Percentiles rank a stretch among this genome's conserved stretches.
Conservation (phyloP, 2,888 invertebrate genomes). For the Hyposoter didymator region DNA sequence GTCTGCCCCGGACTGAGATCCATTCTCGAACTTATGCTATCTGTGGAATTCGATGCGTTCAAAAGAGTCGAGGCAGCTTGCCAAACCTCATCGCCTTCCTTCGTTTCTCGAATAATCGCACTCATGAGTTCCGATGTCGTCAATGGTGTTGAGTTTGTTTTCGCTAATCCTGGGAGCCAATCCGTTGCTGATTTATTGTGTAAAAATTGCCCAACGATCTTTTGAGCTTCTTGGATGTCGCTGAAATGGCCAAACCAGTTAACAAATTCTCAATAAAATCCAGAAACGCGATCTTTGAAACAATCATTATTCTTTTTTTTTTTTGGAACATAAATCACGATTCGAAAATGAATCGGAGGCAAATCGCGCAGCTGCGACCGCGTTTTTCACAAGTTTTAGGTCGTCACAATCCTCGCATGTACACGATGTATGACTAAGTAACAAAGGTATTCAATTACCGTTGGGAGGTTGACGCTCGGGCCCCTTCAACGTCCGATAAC, state of each 20-base stretch:
- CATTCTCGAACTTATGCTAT: background rate
- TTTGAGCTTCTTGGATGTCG: conserved; percentile 65
- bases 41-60: conserved; percentile 42
- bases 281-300: background rate
- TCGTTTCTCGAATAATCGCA: conserved; percentile 49
- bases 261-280: background rate
- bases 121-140: conserved; percentile 67
- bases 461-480: conserved; percentile 42
- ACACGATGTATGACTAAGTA: background rate
- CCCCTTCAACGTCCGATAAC: conserved; percentile 32
- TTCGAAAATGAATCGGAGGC: background rate
- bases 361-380: background rate
- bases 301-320: background rate
- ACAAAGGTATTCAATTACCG: conserved; percentile 54
- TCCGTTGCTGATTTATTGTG: conserved; percentile 60
- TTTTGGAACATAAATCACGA: background rate
- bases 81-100: conserved; percentile 50
- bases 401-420: background rate
- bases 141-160: conserved; percentile 55
- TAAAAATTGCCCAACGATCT: conserved; percentile 65
- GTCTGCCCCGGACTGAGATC: conserved; percentile 26
- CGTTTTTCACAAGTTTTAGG: background rate
- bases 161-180: conserved; percentile 66
- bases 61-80: conserved; percentile 62
- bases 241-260: conserved; percentile 54